A percentile compares a stretch with the other conserved stretches of the same genome.
Conservation (phyloP, 2,888 invertebrate genomes). For the Eupithecia pulchellata region DNA sequence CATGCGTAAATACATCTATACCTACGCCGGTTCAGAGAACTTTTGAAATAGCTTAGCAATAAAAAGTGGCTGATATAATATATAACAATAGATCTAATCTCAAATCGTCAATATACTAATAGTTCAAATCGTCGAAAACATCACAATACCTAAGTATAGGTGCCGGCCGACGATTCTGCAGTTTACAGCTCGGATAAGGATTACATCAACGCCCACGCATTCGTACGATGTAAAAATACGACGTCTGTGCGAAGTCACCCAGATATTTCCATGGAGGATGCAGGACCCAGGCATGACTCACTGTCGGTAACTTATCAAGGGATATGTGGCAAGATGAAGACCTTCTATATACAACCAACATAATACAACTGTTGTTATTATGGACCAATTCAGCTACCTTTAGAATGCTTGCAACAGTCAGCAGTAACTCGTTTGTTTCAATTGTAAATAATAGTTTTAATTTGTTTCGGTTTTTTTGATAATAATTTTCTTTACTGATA, state of each 20-base stretch:
- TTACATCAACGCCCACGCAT: constrained; percentile 55
- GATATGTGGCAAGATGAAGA: constrained; percentile 38
- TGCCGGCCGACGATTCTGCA: constrained; percentile 30
- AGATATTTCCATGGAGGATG: constrained; percentile 52
- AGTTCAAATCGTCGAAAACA: constrained; percentile 28
- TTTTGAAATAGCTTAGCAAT: no score
- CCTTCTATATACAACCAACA: background rate
- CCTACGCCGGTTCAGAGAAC: no score
- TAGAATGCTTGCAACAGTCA: no score
- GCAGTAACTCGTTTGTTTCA: no score
- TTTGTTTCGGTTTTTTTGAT: no score
- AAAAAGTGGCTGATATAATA: no score
- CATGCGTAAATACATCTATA: no score
- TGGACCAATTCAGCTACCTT: no score
- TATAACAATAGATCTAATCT: background rate
- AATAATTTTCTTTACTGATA: no score
- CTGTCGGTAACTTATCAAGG: constrained; percentile 59
- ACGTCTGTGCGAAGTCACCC: constrained; percentile 52
- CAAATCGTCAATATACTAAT: constrained; percentile 15
- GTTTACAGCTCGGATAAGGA: constrained; percentile 48
- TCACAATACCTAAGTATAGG: constrained; percentile 14
- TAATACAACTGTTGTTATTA: no score
- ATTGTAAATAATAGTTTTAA: no score
- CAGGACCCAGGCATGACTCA: constrained; percentile 68
- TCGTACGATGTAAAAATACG: constrained; percentile 55